Conservation (phyloP, 92 coral and sea anemone species). For the Umimayanthus chanpuru region DNA sequence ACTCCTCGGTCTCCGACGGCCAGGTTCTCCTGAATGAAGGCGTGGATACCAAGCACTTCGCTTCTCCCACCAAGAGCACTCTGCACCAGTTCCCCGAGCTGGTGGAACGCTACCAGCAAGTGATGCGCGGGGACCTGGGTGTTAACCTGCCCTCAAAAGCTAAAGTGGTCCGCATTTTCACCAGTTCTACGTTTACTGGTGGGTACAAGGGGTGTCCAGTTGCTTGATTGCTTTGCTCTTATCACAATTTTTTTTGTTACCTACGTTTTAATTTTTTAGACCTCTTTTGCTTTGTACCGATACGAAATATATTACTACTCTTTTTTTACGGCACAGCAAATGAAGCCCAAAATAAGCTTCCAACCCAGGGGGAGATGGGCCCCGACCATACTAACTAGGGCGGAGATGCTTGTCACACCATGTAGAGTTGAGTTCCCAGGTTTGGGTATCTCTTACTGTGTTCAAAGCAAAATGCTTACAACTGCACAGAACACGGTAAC, state of each 20-base stretch:
- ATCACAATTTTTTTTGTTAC: background rate
- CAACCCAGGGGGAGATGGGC: too few relatives aligned
- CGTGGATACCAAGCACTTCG: background rate
- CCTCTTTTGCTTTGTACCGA: too few relatives aligned
- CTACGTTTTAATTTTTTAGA: background rate
- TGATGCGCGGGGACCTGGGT: constrained; percentile 71
- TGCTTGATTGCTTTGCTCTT: background rate
- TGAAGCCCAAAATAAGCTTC: too few relatives aligned
- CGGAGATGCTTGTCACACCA: too few relatives aligned
- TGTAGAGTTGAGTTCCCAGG: too few relatives aligned
- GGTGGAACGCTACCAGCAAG: constrained; percentile 61
- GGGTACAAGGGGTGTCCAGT: background rate
- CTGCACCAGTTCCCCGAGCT: constrained; percentile 77
- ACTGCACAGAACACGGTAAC: too few relatives aligned
- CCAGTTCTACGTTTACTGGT: constrained; percentile 89
- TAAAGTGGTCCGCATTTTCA: constrained; percentile 73
- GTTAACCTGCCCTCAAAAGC: constrained; percentile 60
- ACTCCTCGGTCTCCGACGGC: constrained; percentile 9
- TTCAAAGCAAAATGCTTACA: too few relatives aligned
- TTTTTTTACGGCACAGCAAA: too few relatives aligned
- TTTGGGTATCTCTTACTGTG: too few relatives aligned
- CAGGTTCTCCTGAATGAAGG: constrained; percentile 12
- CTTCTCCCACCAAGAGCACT: constrained; percentile 48
- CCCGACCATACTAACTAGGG: too few relatives aligned
- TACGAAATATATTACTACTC: too few relatives aligned